These are phyloP conservation scores for Chymomyza costata DNA, from an alignment of 1,140 invertebrate genomes.

Conservation along the genomic window DNA sequence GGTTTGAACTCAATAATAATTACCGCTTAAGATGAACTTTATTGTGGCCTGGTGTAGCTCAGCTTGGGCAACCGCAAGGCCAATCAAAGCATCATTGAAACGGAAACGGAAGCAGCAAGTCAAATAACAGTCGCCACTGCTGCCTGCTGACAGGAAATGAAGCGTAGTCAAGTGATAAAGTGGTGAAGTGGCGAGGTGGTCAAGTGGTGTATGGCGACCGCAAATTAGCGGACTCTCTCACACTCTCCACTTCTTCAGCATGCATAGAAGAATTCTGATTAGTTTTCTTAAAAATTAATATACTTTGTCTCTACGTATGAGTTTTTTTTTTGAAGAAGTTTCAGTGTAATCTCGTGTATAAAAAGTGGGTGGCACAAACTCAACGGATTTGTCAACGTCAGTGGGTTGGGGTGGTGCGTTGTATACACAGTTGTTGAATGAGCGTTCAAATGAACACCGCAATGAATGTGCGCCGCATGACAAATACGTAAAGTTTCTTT, in stretches of 20 bases:
- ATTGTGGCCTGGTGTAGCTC: constrained; percentile 10
- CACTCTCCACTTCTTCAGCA: constrained; percentile 19
- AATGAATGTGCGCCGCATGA: constrained; percentile 72
- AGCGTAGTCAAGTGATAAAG: constrained; percentile 46
- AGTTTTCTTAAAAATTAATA: constrained; percentile 60
- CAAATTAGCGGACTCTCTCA: constrained; percentile 49
- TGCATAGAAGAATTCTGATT: constrained; percentile 33
- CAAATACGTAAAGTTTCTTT: constrained; percentile 73
- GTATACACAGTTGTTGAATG: constrained; percentile 38
- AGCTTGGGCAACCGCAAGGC: constrained; percentile 68
- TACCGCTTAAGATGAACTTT: constrained; percentile 45
- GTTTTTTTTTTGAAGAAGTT: too few species aligned
- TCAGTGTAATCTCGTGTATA: too few species aligned
- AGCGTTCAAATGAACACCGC: constrained; percentile 71
- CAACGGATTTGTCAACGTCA: constrained; percentile 45
- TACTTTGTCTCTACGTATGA: too few species aligned
- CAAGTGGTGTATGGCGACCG: constrained; percentile 31
- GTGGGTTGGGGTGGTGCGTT: too few species aligned
- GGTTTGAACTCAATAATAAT: constrained; percentile 52
- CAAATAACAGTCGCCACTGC: constrained; percentile 65
- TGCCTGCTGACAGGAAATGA: constrained; percentile 59
- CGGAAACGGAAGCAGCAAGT: constrained; percentile 71
- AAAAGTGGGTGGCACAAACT: too few species aligned
- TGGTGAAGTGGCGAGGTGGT: constrained; percentile 5
- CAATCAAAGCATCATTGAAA: constrained; percentile 71